Evolutionary conservation across 2,113 vertebrate species (phyloP).

Genomic region (Anseranas semipalmata): DNA sequence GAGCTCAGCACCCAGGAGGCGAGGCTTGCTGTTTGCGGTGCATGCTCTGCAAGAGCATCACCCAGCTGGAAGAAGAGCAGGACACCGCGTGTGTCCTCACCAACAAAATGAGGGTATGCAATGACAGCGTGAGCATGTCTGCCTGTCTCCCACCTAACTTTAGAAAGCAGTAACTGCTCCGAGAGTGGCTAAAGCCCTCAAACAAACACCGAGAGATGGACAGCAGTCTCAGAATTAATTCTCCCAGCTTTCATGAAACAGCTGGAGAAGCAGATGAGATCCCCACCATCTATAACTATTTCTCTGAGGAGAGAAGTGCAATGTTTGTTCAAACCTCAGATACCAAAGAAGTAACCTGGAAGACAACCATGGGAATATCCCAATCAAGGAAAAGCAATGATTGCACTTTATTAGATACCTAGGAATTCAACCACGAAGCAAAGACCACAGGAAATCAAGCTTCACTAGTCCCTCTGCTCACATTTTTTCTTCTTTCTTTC

Average conservation of each 20-base stretch:
- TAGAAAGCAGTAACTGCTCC: not conserved
- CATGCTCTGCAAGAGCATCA: not conserved
- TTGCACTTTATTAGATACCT: not conserved
- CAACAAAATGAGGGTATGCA: rapidly evolving
- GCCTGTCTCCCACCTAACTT: not conserved
- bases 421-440: not conserved
- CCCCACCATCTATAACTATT: not conserved
- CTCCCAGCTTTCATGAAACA: not conserved
- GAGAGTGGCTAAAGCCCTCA: not conserved
- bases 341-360: not conserved
- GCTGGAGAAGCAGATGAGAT: not conserved
- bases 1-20: not conserved
- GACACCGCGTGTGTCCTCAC: not conserved
- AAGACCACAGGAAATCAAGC: slow-evolving; percentile 4
- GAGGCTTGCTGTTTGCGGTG: not conserved
- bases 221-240: not conserved
- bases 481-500: not conserved
- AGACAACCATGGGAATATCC: not conserved
- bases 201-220: not conserved
- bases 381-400: not conserved
- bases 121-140: rapidly evolving
- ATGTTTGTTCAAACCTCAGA: not conserved
- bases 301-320: not conserved
- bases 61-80: not conserved
- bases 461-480: not conserved